These are phyloP conservation scores for Heliconius hortense DNA, from an alignment of 2,888 invertebrate genomes.

Conservation along the genomic window DNA sequence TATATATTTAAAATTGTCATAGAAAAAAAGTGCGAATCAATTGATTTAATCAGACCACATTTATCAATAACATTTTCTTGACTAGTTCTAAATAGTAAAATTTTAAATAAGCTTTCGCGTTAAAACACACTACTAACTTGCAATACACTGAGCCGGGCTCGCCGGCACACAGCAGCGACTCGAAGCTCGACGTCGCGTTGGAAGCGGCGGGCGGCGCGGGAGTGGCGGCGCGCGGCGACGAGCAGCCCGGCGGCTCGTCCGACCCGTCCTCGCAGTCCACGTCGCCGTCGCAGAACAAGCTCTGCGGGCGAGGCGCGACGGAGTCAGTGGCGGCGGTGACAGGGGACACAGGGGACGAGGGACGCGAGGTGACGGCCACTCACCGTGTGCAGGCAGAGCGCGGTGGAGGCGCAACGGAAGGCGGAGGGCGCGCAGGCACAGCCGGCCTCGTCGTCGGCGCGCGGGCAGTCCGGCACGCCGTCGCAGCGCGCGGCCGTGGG, in stretches of 20 bases:
- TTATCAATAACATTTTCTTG: not conserved
- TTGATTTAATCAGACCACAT: too few relatives aligned
- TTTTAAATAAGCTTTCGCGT: not conserved
- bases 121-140: constrained; percentile 10
- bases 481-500: constrained; percentile 86
- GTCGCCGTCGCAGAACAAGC: constrained; percentile 85
- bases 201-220: constrained; percentile 56
- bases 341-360: not conserved
- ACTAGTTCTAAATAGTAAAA: too few relatives aligned
- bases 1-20: too few relatives aligned
- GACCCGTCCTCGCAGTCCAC: constrained; percentile 86
- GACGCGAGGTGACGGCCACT: constrained; percentile 1
- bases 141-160: constrained; percentile 82
- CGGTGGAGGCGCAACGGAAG: constrained; percentile 59
- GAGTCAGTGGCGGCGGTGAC: not conserved
- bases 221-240: constrained; percentile 31
- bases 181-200: constrained; percentile 40
- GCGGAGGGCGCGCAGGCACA: constrained; percentile 61
- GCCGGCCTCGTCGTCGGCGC: constrained; percentile 84
- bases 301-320: constrained; percentile 51
- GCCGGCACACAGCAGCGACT: constrained; percentile 60
- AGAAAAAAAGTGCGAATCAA: too few relatives aligned
- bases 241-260: constrained; percentile 83
- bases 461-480: constrained; percentile 85
- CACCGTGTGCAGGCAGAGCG: constrained; percentile 44